phyloP scores from a whole-genome alignment of 2,888 invertebrate species.

The Melangyna quadrimaculata region DNA sequence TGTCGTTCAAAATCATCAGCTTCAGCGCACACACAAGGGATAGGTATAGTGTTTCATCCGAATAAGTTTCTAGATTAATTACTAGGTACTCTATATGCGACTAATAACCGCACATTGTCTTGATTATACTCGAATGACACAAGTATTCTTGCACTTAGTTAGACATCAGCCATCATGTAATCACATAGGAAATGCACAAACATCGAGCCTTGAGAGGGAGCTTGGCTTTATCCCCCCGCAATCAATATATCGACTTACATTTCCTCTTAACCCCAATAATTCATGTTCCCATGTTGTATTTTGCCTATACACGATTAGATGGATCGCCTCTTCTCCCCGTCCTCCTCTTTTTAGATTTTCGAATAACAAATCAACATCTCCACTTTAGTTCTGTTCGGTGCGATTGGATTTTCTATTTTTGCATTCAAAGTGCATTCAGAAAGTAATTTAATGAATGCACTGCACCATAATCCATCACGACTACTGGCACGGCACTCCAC shows the following conservation, averaged over 20 bases:
- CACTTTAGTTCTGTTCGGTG: not conserved
- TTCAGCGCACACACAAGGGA: not conserved
- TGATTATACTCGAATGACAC: slow-evolving; percentile 41
- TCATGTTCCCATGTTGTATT: slow-evolving; percentile 39
- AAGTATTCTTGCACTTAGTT: slow-evolving; percentile 34
- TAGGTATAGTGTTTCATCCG: slow-evolving; percentile 39
- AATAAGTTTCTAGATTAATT: slow-evolving; percentile 54
- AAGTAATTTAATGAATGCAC: slow-evolving; percentile 46
- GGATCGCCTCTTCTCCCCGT: not conserved
- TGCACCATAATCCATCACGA: slow-evolving; percentile 5
- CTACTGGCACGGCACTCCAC: not conserved
- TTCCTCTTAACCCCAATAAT: slow-evolving; percentile 65
- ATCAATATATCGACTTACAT: slow-evolving; percentile 57
- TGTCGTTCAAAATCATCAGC: slow-evolving; percentile 18
- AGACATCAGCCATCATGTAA: slow-evolving; percentile 30
- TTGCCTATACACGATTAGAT: not conserved
- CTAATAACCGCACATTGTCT: slow-evolving; percentile 61
- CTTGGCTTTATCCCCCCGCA: not conserved
- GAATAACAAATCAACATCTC: slow-evolving; percentile 7
- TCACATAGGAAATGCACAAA: slow-evolving; percentile 43
- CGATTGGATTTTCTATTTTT: slow-evolving; percentile 57
- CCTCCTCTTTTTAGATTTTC: not conserved
- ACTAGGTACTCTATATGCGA: slow-evolving; percentile 27
- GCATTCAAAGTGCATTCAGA: slow-evolving; percentile 39
- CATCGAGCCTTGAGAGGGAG: not conserved